These are phyloP conservation scores for Panzeria rudis DNA, from an alignment of 2,888 invertebrate genomes.

Conservation along the genomic window DNA sequence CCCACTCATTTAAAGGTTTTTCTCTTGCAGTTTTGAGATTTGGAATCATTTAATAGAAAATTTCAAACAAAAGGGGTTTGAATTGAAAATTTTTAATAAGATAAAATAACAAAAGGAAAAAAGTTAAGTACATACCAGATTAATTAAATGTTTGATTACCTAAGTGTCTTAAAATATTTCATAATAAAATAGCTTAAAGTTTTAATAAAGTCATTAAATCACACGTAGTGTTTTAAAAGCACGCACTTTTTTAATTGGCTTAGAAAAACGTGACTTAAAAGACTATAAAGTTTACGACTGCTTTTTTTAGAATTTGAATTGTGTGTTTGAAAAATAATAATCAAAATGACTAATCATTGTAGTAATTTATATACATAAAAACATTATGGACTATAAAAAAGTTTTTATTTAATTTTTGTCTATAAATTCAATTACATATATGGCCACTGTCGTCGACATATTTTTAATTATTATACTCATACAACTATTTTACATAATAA, in stretches of 20 bases:
- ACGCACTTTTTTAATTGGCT: slow-evolving; percentile 35
- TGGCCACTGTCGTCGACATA: background rate
- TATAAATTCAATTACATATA: slow-evolving; percentile 3
- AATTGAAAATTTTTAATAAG: background rate
- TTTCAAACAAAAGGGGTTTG: background rate
- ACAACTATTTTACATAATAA: slow-evolving; percentile 48
- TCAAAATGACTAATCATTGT: background rate
- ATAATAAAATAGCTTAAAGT: background rate
- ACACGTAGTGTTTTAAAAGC: background rate
- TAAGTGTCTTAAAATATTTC: background rate
- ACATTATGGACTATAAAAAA: background rate
- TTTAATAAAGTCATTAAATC: slow-evolving; percentile 6
- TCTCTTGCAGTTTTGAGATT: background rate
- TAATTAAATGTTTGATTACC: background rate
- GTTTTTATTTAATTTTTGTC: background rate
- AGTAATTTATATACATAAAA: background rate
- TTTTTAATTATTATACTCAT: background rate
- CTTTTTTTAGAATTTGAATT: background rate
- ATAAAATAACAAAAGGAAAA: background rate
- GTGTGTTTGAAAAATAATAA: background rate
- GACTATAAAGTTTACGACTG: background rate
- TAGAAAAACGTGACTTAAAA: slow-evolving; percentile 37
- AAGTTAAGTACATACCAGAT: background rate
- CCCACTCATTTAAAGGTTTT: slow-evolving; percentile 7
- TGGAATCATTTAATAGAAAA: background rate